A percentile compares a stretch with the other conserved stretches of the same genome.
These are phyloP conservation scores for Bostrychus sinensis DNA, from an alignment of 2,113 vertebrate genomes.

Conservation along the genomic window DNA sequence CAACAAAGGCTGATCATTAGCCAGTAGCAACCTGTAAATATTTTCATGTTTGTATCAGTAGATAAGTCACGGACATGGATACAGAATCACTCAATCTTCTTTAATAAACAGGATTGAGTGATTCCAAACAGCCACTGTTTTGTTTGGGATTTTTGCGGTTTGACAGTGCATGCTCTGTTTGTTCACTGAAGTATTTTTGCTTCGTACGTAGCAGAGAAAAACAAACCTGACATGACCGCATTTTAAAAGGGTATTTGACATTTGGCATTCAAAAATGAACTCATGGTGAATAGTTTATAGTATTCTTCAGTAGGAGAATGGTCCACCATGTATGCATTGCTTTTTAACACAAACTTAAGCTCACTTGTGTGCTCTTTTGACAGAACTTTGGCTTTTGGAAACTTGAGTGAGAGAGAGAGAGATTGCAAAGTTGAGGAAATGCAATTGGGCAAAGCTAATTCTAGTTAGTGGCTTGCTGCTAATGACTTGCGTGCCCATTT, in stretches of 20 bases:
- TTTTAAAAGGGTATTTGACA: conserved; percentile 6
- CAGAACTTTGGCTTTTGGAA: too few relatives aligned
- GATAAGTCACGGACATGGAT: conserved; percentile 3
- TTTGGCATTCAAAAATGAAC: background rate
- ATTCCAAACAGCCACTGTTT: conserved; percentile 53
- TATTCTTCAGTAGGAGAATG: too few relatives aligned
- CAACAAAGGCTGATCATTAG: background rate
- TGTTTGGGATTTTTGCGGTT: conserved; percentile 53
- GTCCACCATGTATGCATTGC: too few relatives aligned
- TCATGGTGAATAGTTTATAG: background rate
- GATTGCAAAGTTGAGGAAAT: too few relatives aligned
- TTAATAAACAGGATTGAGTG: conserved; percentile 40
- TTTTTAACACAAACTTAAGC: too few relatives aligned
- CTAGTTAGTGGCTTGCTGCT: too few relatives aligned
- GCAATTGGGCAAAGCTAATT: too few relatives aligned
- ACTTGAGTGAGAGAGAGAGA: too few relatives aligned
- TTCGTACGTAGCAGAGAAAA: background rate
- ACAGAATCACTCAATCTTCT: conserved; percentile 35
- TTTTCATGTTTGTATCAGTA: background rate
- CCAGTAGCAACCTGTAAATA: conserved; percentile 1
- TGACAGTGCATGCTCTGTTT: conserved; percentile 46
- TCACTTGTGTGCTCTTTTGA: too few relatives aligned
- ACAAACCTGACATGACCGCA: conserved; percentile 14
- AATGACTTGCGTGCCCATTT: too few relatives aligned
- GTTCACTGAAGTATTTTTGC: conserved; percentile 32